Evolutionary conservation across 2,113 vertebrate genomes (phyloP).

Genomic region (Odontesthes bonariensis): DNA sequence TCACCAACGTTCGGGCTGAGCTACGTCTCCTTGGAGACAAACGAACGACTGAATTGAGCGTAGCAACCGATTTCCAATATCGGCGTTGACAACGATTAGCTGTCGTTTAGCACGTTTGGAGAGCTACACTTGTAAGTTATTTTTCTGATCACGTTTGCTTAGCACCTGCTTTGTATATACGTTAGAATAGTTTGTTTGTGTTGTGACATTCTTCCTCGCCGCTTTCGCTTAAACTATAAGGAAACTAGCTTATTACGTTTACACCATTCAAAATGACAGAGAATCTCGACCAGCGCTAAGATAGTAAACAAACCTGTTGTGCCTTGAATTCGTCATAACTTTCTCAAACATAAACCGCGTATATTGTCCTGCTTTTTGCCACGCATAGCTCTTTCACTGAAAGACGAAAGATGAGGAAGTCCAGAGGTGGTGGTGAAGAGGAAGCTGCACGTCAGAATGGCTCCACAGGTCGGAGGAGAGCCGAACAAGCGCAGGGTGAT

Average conservation of each 20-base stretch:
- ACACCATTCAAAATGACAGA: background rate
- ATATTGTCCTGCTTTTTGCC: background rate
- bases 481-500: conserved; percentile 37
- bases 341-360: background rate
- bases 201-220: too few species aligned
- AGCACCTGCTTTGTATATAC: background rate
- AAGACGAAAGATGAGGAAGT: conserved; percentile 55
- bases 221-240: too few species aligned
- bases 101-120: background rate
- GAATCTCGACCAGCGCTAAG: background rate
- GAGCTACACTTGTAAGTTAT: background rate
- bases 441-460: conserved; percentile 64
- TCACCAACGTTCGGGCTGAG: too few species aligned
- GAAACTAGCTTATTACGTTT: background rate
- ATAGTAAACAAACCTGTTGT: background rate
- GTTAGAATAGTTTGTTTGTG: background rate
- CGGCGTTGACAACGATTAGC: background rate
- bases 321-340: too few species aligned
- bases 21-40: too few species aligned
- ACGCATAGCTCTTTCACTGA: background rate
- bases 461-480: conserved; percentile 23
- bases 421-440: conserved; percentile 11
- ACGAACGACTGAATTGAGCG: rapidly evolving
- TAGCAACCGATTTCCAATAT: background rate
- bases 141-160: background rate